Evolutionary conservation across 2,797 vertebrate species (phyloP), one percentile per base, ranked within the genome.

Genomic region (Myotis findleyi): DNA sequence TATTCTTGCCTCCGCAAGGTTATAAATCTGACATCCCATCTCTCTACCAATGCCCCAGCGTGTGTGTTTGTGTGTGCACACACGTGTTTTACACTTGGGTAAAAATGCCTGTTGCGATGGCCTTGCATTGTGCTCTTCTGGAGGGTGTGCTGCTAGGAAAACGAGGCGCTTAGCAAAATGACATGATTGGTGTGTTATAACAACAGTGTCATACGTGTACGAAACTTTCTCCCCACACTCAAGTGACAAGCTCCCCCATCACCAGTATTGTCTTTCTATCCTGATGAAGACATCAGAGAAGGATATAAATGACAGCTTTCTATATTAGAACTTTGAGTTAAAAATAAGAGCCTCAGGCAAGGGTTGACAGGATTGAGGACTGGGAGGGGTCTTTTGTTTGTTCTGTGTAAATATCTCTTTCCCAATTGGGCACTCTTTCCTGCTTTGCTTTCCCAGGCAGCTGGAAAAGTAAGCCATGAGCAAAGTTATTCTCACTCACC

Each of bases 121-220:
- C 57, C 91, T 96, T 95, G 59, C 57, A 97, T 97, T 96, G 92
- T 95, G 96, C 98, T 98, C 97, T 96, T 98, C 96, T 97, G 91
- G 93, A 96, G 87, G 21, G 87, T 30, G 76, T 94, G 95, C 82
- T 94, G 86, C 89, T 96, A 75, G 12, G 69, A 88, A 92, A 86
- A 25, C 7, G 51, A 93, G 79, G 84, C 64, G 23, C 27, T n/a
- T 3, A 64, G 71, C 41, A 57, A 92, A 93, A 97, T n/a, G 0
- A 2, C 89, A 95, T 68, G 88, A 89, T 93, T 47, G 83, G 94
- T 72, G 97, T 25, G 57, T 72, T 91, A 20, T 25, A 96, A 90
- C 47, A 75, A 83, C 18, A 53, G 92, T 86, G 95, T 72, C 68
- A 33, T 93, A 62, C 4, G 36, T 93, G 76, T 95, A 95, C 87